Percentiles rank a stretch among this genome's conserved stretches.
These are phyloP conservation scores for Apoda limacodes DNA, from an alignment of 2,888 invertebrate genomes.

Conservation along the genomic window DNA sequence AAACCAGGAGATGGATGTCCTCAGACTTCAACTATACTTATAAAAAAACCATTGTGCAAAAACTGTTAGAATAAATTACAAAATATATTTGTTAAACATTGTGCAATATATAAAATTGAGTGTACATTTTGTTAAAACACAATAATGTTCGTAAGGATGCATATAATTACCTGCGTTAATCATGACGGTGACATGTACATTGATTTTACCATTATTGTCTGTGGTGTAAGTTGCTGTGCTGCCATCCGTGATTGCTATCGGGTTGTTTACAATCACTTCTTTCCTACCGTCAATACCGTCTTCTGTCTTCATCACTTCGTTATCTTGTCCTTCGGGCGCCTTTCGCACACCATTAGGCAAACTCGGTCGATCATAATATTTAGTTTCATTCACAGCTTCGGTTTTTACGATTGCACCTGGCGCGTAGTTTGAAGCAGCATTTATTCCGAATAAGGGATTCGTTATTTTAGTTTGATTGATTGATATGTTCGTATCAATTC, in stretches of 20 bases:
- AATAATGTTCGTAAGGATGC: conserved; percentile 60
- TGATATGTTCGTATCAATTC: conserved; percentile 27
- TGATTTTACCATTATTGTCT: conserved; percentile 88
- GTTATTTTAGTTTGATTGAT: conserved; percentile 43
- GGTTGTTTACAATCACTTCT: conserved; percentile 58
- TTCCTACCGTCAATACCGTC: conserved; percentile 72
- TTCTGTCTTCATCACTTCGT: conserved; percentile 74
- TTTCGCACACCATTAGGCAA: conserved; percentile 69
- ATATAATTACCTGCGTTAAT: conserved; percentile 78
- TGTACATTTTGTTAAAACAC: not conserved
- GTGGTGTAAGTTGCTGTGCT: conserved; percentile 73
- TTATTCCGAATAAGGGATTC: conserved; percentile 61
- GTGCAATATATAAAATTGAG: conserved; percentile 28
- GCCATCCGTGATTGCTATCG: conserved; percentile 61
- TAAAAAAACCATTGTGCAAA: conserved; percentile 44
- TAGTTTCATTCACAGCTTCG: conserved; percentile 30
- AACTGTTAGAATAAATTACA: conserved; percentile 47
- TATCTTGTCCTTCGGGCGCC: conserved; percentile 87
- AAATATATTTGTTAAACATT: conserved; percentile 21
- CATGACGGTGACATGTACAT: conserved; percentile 88
- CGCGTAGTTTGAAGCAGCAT: conserved; percentile 60
- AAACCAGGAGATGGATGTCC: conserved; percentile 35
- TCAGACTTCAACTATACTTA: conserved; percentile 9
- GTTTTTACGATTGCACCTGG: conserved; percentile 33
- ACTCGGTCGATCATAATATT: conserved; percentile 39